A percentile compares a stretch with the other conserved stretches of the same genome.
Conservation (phyloP, 1,140 invertebrate species). For the Grapholita molesta region DNA sequence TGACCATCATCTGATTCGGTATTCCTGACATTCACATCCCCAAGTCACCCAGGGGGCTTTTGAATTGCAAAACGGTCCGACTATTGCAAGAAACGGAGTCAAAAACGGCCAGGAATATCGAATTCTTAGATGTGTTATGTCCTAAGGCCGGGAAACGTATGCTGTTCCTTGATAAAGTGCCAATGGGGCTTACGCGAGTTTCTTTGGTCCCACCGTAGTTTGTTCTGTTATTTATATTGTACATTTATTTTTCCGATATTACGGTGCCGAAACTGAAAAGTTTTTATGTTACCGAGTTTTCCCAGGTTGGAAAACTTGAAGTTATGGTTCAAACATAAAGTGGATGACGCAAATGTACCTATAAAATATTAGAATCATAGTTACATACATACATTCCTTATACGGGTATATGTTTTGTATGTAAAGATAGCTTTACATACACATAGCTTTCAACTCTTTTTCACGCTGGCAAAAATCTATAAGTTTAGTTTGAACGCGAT, state of each 20-base stretch:
- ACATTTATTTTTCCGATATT: constrained; percentile 12
- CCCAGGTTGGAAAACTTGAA: not conserved
- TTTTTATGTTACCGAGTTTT: not conserved
- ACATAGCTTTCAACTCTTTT: no score
- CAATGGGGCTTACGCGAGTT: not conserved
- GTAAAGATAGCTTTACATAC: no score
- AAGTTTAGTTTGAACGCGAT: no score
- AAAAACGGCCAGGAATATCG: constrained; percentile 29
- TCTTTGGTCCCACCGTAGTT: not conserved
- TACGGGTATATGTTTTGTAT: no score
- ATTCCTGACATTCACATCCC: constrained; percentile 39
- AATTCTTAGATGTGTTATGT: not conserved
- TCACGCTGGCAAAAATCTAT: no score
- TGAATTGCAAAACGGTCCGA: constrained; percentile 46
- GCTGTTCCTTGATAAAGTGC: not conserved
- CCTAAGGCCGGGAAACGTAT: constrained; percentile 14
- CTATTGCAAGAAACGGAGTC: constrained; percentile 43
- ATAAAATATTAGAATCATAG: no score
- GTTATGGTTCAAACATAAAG: not conserved
- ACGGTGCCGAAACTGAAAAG: not conserved
- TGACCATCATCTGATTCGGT: constrained; percentile 30
- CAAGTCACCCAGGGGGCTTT: constrained; percentile 35
- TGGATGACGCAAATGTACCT: not conserved
- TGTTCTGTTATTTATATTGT: not conserved
- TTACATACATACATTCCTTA: no score